Conservation (phyloP, 2,113 vertebrate genomes). For the Ictalurus punctatus region DNA sequence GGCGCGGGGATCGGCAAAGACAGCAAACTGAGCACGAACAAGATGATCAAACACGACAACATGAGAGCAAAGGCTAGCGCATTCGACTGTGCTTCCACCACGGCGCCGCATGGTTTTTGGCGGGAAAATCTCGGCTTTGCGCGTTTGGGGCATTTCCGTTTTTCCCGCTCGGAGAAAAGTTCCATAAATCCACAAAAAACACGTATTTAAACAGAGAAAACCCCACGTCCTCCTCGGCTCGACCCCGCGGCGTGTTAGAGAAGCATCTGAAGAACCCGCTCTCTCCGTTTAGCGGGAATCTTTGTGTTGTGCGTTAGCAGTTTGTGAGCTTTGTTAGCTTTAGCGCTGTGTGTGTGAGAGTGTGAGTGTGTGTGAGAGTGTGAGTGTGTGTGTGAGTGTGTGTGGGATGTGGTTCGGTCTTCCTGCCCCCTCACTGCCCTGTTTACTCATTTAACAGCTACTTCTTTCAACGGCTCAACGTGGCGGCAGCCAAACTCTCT, state of each 20-base stretch:
- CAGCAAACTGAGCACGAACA: slow-evolving; percentile 12
- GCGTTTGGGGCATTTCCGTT: neutral
- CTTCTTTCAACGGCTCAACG: slow-evolving; percentile 15
- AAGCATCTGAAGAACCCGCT: neutral
- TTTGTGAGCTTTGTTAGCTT: neutral
- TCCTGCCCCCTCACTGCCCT: slow-evolving; percentile 2
- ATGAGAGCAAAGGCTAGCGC: neutral
- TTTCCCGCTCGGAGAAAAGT: neutral
- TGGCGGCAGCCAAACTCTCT: slow-evolving; percentile 32
- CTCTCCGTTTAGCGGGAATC: neutral
- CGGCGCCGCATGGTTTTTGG: neutral
- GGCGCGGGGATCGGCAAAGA: neutral
- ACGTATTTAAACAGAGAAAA: neutral
- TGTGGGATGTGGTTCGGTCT: neutral
- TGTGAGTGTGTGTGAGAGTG: neutral
- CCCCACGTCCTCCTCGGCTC: neutral
- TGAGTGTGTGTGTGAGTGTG: neutral
- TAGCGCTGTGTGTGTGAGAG: neutral
- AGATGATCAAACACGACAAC: neutral
- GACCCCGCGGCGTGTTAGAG: neutral
- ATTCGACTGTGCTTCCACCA: neutral
- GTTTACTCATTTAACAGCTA: slow-evolving; percentile 36
- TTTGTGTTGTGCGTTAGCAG: neutral
- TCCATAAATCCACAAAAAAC: slow-evolving; percentile 12
- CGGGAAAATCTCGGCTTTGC: neutral